Conservation (phyloP, 1,140 invertebrate genomes). For the Drosophila biarmipes region DNA sequence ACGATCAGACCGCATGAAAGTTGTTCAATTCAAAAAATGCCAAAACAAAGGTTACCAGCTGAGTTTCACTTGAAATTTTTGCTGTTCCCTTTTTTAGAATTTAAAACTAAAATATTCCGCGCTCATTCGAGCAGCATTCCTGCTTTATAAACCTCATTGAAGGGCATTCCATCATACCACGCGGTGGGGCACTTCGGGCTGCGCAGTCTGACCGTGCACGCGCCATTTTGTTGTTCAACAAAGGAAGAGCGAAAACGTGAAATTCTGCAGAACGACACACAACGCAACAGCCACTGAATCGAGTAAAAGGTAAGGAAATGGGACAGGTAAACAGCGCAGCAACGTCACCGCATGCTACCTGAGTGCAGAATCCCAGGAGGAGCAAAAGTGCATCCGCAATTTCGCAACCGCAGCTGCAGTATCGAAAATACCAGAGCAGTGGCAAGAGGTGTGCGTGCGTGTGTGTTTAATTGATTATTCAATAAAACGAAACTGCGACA, state of each 20-base stretch:
- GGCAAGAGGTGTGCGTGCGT: conserved; percentile 25
- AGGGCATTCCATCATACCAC: conserved; percentile 1
- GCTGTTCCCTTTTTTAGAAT: background rate
- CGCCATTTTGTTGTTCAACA: conserved; percentile 65
- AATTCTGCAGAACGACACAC: conserved; percentile 39
- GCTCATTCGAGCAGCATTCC: too few species aligned
- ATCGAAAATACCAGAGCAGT: conserved; percentile 72
- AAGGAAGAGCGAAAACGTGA: conserved; percentile 72
- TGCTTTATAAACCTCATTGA: background rate
- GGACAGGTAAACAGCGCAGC: conserved; percentile 15
- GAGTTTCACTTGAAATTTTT: background rate
- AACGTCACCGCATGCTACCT: background rate
- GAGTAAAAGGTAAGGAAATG: conserved; percentile 71
- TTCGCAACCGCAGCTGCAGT: conserved; percentile 33
- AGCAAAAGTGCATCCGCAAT: conserved; percentile 10
- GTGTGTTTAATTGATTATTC: conserved; percentile 80
- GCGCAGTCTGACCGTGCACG: conserved; percentile 46
- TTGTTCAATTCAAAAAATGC: background rate
- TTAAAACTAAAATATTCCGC: background rate
- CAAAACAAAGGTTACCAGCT: background rate
- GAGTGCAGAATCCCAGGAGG: conserved; percentile 7
- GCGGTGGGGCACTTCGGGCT: background rate
- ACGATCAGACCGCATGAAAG: conserved; percentile 17
- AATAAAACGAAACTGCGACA: conserved; percentile 66
- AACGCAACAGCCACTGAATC: conserved; percentile 42